These are phyloP conservation scores for Loxodonta africana DNA, from an alignment of 2,113 vertebrate genomes.

Conservation along the genomic window DNA sequence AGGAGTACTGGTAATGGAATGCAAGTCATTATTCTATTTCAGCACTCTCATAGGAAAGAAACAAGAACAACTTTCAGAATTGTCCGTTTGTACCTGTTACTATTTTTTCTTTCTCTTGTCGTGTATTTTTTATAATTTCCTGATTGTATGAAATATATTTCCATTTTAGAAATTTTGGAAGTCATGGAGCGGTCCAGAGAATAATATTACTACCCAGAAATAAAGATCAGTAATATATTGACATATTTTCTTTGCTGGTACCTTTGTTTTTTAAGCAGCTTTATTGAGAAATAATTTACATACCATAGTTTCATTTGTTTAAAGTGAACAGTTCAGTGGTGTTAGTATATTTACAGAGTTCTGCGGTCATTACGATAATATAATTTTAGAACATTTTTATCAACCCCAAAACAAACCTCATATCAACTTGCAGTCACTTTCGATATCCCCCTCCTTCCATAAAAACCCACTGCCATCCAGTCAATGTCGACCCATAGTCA, in stretches of 20 bases:
- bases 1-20: background rate
- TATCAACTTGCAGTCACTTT: background rate
- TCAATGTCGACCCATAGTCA: no score
- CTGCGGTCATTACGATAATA: background rate
- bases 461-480: background rate
- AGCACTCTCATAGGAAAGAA: background rate
- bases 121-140: conserved; percentile 36
- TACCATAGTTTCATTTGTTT: background rate
- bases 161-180: conserved; percentile 37
- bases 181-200: conserved; percentile 4
- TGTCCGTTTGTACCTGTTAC: conserved; percentile 15
- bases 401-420: background rate
- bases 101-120: background rate
- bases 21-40: conserved; percentile 1
- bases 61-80: background rate
- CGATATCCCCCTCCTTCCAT: background rate
- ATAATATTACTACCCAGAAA: conserved; percentile 2
- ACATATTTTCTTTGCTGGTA: background rate
- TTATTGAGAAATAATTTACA: background rate
- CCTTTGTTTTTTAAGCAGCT: conserved; percentile 23
- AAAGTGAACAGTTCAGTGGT: background rate
- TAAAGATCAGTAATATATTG: background rate
- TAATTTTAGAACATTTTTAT: conserved; percentile 56
- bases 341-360: conserved; percentile 44
- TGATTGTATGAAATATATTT: conserved; percentile 4